These are phyloP conservation scores for Mallotus villosus DNA, from an alignment of 2,797 vertebrate genomes.

Conservation along the genomic window DNA sequence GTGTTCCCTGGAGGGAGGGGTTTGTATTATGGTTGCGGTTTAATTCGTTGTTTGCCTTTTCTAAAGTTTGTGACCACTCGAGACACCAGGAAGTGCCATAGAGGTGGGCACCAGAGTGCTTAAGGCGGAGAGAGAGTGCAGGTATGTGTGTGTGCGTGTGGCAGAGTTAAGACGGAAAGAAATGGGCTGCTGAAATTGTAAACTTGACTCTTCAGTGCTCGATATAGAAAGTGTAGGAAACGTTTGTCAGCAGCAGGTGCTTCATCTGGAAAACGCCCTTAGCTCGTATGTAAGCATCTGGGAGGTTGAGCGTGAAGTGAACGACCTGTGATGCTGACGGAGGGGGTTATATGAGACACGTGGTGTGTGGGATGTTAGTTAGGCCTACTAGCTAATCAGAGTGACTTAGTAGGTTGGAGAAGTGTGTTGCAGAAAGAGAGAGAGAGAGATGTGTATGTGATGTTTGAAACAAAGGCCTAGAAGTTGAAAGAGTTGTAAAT, in stretches of 20 bases:
- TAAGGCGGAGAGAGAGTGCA: slow-evolving; percentile 33
- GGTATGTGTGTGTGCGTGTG: slow-evolving; percentile 39
- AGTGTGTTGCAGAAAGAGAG: slow-evolving; percentile 47
- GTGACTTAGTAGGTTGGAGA: slow-evolving; percentile 70
- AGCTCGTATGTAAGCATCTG: background rate
- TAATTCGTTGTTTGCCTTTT: slow-evolving; percentile 66
- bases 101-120: slow-evolving; percentile 62
- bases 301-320: slow-evolving; percentile 20
- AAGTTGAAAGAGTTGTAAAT: slow-evolving; percentile 71
- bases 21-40: slow-evolving; percentile 54
- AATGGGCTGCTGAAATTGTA: slow-evolving; percentile 44
- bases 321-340: slow-evolving; percentile 32
- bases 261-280: slow-evolving; percentile 16
- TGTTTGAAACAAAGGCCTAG: slow-evolving; percentile 65
- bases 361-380: slow-evolving; percentile 44
- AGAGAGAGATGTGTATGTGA: slow-evolving; percentile 57
- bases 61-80: slow-evolving; percentile 63
- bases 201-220: slow-evolving; percentile 57
- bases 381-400: slow-evolving; percentile 63
- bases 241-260: slow-evolving; percentile 29
- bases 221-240: slow-evolving; percentile 10
- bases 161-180: slow-evolving; percentile 37
- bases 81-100: slow-evolving; percentile 76
- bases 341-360: slow-evolving; percentile 11
- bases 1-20: slow-evolving; percentile 51